Base-by-base conservation (phyloP, 37 sponge, comb jelly and placozoan genomes). In the Spongia lamella region DNA sequence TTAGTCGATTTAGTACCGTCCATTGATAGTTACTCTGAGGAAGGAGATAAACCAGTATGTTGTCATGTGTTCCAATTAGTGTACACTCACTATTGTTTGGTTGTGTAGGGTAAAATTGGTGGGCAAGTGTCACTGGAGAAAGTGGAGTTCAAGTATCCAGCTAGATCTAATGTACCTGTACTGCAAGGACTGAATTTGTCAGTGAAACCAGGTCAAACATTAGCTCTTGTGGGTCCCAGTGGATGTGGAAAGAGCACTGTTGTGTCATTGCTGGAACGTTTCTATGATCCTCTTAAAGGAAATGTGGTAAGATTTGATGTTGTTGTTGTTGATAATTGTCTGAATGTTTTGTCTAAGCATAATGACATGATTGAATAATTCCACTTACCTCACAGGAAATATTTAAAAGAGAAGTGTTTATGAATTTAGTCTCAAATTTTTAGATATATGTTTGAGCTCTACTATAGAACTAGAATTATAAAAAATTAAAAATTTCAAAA, bases 221-320 rank as follows among this genome's bases (percentile, higher is more conserved):
- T 90, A 9, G 91, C 91, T 20, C 70, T 90, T 31, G 91, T 90
- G 39, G 91, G 91, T 19, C 75, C 81, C 65, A 86, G 86, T 78
- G 91, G 91, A 25, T 86, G 91, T 81, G 91, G 91, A 7, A 90
- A 90, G 74, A 86, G 86, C 69, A 90, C 91, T 11, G 38, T 78
- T 15, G 83, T 90, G 24, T 81, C 86, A 17, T 83, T 90, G 11
- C 47, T 86, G 14, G 83, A 90, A 58, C 51, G 91, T 37, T 92
- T 92, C 82, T 92, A 92, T 47, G 86, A 88, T 39, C 69, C 76
- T 15, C 24, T 37, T 1, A 47, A 26, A n/a, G 81, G 72, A 24
- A 56, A 37, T 34, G 25, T 80, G 17, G 49, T 43, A 43, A 43
- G 47, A 43, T 43, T 13, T n/a, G n/a, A n/a, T n/a, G n/a, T n/a